Evolutionary conservation across 1,140 invertebrate species (phyloP).

Genomic region (Neodiprion virginianus): DNA sequence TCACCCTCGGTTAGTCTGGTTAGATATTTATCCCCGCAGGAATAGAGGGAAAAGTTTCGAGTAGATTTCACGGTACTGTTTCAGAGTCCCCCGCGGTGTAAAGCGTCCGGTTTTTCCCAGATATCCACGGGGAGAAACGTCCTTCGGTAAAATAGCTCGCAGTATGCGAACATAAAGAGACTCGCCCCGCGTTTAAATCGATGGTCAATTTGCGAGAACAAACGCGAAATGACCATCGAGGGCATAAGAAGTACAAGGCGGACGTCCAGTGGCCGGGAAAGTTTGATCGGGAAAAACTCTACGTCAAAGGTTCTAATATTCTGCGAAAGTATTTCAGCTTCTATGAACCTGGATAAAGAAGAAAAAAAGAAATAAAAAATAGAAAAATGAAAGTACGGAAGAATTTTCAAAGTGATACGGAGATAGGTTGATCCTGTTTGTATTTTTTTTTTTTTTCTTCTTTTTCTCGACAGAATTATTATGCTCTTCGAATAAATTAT

Average conservation of each 20-base stretch:
- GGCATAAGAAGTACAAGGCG: background rate
- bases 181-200: background rate
- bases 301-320: background rate
- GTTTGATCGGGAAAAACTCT: background rate
- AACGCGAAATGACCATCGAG: background rate
- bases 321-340: background rate
- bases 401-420: no score
- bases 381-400: no score
- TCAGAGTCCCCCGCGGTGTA: background rate
- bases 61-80: conserved; percentile 1
- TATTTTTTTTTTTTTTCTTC: no score
- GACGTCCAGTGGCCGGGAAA: background rate
- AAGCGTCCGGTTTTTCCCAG: background rate
- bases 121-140: background rate
- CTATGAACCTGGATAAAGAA: no score
- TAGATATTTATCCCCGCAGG: background rate
- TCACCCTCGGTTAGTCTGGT: background rate
- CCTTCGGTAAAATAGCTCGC: background rate
- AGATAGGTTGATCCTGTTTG: no score
- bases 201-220: background rate
- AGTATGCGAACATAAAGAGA: background rate
- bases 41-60: conserved; percentile 3
- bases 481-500: no score
- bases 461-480: no score
- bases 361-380: no score